phyloP scores from a whole-genome alignment of 2,888 invertebrate species.

The Zonitis immaculata region DNA sequence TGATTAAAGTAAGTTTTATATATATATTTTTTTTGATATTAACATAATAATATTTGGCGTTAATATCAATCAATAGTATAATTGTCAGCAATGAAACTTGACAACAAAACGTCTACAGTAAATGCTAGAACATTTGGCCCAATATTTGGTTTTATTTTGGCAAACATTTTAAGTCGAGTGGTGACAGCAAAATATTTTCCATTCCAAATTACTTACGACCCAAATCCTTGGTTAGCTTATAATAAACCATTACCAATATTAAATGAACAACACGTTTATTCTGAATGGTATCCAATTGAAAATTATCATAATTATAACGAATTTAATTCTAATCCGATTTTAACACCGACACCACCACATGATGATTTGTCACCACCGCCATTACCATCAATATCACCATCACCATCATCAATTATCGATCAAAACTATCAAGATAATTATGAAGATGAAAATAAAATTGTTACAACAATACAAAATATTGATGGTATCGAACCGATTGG shows the following conservation, averaged over 20 bases:
- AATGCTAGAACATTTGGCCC: slow-evolving; percentile 23
- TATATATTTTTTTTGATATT: neutral
- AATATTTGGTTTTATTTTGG: slow-evolving; percentile 28
- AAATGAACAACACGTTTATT: slow-evolving; percentile 9
- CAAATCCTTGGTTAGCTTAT: slow-evolving; percentile 25
- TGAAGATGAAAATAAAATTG: neutral
- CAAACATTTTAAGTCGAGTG: slow-evolving; percentile 28
- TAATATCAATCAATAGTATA: neutral
- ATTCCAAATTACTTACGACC: slow-evolving; percentile 25
- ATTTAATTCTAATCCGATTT: slow-evolving; percentile 1
- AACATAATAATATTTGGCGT: slow-evolving; percentile 3
- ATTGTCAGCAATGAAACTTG: neutral
- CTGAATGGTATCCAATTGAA: slow-evolving; percentile 25
- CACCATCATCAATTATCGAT: neutral
- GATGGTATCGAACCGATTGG: slow-evolving; percentile 16
- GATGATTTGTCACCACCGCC: neutral
- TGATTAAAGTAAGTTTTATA: neutral
- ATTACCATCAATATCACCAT: neutral
- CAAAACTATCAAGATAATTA: neutral
- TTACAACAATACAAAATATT: neutral
- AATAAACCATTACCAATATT: slow-evolving; percentile 19
- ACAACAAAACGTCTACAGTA: slow-evolving; percentile 7
- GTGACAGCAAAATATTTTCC: slow-evolving; percentile 28
- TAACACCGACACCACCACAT: slow-evolving; percentile 5
- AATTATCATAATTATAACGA: slow-evolving; percentile 14